Evolutionary conservation across 2,113 vertebrate species (phyloP).

Genomic region (Hippoglossus stenolepis): DNA sequence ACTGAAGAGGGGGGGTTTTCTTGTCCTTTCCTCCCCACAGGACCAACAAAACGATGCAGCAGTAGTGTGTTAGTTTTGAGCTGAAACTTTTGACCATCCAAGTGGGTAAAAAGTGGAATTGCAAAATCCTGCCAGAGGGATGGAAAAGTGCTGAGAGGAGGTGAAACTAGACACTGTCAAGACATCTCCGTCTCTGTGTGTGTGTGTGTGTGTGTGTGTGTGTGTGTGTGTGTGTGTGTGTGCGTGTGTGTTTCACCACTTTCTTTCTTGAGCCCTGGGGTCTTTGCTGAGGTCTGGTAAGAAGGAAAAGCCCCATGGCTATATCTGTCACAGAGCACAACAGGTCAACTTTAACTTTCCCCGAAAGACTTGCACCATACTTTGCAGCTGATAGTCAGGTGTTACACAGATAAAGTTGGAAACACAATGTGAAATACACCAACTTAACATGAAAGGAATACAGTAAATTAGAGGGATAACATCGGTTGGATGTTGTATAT

Average conservation of each 20-base stretch:
- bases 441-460: not conserved
- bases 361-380: conserved; percentile 46
- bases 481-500: not conserved
- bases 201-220: conserved; percentile 34
- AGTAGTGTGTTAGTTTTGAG: conserved; percentile 58
- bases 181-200: conserved; percentile 50
- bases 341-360: conserved; percentile 56
- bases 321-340: conserved; percentile 70
- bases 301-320: conserved; percentile 70
- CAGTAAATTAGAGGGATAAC: not conserved
- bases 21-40: conserved; percentile 1
- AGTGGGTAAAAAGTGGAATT: conserved; percentile 69
- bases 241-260: conserved; percentile 53
- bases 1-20: not conserved
- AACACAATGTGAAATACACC: not conserved
- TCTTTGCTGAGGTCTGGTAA: conserved; percentile 64
- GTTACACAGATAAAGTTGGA: conserved; percentile 27
- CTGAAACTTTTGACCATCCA: conserved; percentile 69
- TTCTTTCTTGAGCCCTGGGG: conserved; percentile 69
- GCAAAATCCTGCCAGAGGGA: conserved; percentile 74
- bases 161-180: conserved; percentile 76
- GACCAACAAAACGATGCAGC: conserved; percentile 51
- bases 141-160: conserved; percentile 79
- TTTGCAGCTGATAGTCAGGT: conserved; percentile 26
- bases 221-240: conserved; percentile 36